Percentiles rank a stretch among this genome's conserved stretches.
Conservation (phyloP, 2,888 invertebrate genomes). For the Brachylomia viminalis region DNA sequence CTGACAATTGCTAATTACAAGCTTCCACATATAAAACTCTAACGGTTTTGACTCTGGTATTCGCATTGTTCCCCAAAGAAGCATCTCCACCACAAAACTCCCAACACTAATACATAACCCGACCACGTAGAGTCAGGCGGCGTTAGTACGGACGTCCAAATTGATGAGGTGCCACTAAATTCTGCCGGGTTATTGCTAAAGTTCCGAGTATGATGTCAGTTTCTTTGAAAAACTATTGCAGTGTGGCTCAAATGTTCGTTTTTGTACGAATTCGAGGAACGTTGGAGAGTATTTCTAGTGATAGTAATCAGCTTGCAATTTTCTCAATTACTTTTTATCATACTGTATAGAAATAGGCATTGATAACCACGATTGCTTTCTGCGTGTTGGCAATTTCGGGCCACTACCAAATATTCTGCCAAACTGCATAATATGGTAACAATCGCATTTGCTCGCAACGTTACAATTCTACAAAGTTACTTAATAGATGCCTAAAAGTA, state of each 20-base stretch:
- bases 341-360: neutral
- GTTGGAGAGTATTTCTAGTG: conserved; percentile 12
- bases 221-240: conserved; percentile 63
- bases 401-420: too few species aligned
- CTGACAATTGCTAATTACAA: too few species aligned
- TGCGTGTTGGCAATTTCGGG: too few species aligned
- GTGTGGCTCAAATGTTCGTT: conserved; percentile 32
- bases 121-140: conserved; percentile 59
- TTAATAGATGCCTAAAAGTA: too few species aligned
- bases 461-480: too few species aligned
- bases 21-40: too few species aligned
- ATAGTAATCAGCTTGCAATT: neutral
- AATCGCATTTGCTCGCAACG: too few species aligned
- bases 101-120: conserved; percentile 65
- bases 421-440: too few species aligned
- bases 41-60: neutral
- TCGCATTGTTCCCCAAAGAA: conserved; percentile 25
- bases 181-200: conserved; percentile 64
- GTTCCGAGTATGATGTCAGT: conserved; percentile 58
- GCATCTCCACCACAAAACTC: conserved; percentile 21
- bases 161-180: conserved; percentile 68
- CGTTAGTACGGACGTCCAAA: conserved; percentile 53
- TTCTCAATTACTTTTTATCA: neutral
- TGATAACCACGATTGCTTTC: too few species aligned
- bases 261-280: conserved; percentile 37